Evolutionary conservation across 2,797 vertebrate genomes (phyloP).

Genomic region (Prunella strophiata): DNA sequence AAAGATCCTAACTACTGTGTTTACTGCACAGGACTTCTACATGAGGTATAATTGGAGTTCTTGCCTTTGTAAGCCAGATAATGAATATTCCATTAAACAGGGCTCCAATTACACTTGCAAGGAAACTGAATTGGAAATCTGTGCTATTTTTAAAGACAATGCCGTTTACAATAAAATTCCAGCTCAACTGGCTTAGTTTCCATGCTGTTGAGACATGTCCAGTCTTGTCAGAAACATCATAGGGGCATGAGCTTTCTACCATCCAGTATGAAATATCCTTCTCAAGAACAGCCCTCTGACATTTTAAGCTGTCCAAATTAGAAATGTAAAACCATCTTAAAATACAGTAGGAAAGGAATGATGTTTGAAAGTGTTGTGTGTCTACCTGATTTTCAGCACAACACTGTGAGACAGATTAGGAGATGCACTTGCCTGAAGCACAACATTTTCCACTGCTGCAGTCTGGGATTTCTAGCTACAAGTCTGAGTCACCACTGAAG

Average conservation of each 20-base stretch:
- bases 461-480: neutral
- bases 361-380: neutral
- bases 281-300: neutral
- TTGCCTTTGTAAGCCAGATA: neutral
- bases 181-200: neutral
- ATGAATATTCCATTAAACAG: neutral
- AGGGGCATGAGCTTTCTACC: neutral
- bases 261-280: neutral
- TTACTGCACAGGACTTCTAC: neutral
- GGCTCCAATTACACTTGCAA: neutral
- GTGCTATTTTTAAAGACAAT: slow-evolving; percentile 19
- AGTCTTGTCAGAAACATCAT: neutral
- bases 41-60: neutral
- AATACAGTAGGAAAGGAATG: neutral
- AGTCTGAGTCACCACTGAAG: neutral
- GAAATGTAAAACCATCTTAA: neutral
- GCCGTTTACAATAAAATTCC: neutral
- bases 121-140: slow-evolving; percentile 4
- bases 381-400: neutral
- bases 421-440: neutral
- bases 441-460: neutral
- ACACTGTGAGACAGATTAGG: neutral
- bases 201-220: neutral
- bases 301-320: neutral
- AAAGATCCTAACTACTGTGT: neutral